Conservation (phyloP, 2,888 invertebrate genomes). For the Meganola albula region DNA sequence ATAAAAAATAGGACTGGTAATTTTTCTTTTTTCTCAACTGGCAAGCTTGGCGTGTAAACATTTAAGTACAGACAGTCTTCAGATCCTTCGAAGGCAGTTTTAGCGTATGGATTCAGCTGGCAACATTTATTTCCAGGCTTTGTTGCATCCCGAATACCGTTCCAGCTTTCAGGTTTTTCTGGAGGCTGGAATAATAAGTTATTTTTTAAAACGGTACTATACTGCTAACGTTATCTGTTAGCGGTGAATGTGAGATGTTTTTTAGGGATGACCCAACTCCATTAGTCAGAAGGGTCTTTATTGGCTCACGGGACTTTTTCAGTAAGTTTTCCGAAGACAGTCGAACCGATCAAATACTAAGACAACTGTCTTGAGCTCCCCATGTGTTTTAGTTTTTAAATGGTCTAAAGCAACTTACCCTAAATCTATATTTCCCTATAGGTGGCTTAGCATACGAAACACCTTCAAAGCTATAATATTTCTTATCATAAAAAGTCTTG, state of each 20-base stretch:
- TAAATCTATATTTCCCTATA: slow-evolving; percentile 53
- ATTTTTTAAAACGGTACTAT: no score
- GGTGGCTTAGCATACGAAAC: slow-evolving; percentile 67
- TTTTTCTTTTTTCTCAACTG: slow-evolving; percentile 40
- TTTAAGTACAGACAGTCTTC: slow-evolving; percentile 85
- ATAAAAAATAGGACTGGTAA: slow-evolving; percentile 76
- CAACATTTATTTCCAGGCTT: slow-evolving; percentile 59
- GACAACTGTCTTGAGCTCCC: no score
- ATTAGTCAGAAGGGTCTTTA: no score
- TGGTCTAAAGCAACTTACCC: no score
- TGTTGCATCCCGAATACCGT: slow-evolving; percentile 51
- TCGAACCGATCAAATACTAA: no score
- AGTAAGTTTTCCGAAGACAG: no score
- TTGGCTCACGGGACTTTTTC: no score
- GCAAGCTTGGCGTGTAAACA: slow-evolving; percentile 79
- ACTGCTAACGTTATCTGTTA: no score
- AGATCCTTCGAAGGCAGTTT: slow-evolving; percentile 60
- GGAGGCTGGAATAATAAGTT: no score
- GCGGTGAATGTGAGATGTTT: no score
- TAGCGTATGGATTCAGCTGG: slow-evolving; percentile 62
- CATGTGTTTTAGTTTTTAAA: no score
- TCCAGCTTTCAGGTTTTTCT: slow-evolving; percentile 45
- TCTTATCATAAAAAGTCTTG: slow-evolving; percentile 42
- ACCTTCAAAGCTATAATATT: slow-evolving; percentile 64
- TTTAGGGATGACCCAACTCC: no score